Evolutionary conservation across 2,888 invertebrate species (phyloP), one percentile per base, ranked within the genome.

Genomic region (Brachyopa scutellaris): DNA sequence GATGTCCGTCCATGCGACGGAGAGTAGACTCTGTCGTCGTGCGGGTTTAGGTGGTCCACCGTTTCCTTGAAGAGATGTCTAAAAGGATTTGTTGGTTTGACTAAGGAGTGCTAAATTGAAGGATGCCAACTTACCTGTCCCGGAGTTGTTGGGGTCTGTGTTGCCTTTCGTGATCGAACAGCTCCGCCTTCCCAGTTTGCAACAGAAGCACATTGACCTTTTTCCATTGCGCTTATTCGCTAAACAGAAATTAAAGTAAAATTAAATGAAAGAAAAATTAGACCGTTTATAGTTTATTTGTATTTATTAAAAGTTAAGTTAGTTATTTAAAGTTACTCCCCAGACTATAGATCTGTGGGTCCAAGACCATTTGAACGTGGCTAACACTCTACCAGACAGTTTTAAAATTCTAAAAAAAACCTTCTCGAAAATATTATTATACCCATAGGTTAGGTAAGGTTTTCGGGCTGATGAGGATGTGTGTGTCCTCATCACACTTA

Each of bases 141-240:
- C 3, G 91, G 91, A 26, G 91, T 91, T 55, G 90, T 90, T 76
- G 90, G 90, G 26, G 90, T 90, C 87, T 89, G 90, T 76, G 91
- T 89, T 72, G 90, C 92, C 88, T 93, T 93, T 69, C 93, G 92
- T 86, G 93, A 93, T 31, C 93, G 89, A 21, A 93, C 93, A 3
- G 92, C 93, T 45, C 92, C 92, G 3, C 93, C 92, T 83, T 93
- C 93, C 93, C 93, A 93, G n/a, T 93, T 93, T 0, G 93, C 93
- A 33, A 93, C 92, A n/a, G 93, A 93, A 85, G 93, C 92, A 86
- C 93, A 94, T 62, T 93, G 93, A 40, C 93, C 93, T 87, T 93
- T 94, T 86, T 94, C 94, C 86, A 93, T 91, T 66, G 92, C 93
- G 83, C 93, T 93, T 77, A 94, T 90, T 85, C 93, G 92, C 94